Evolutionary conservation across 30 jellyfish, hydroid and myxozoan genomes (phyloP), one percentile per base, ranked within the genome.

Genomic region (Haliclystus octoradiatus): DNA sequence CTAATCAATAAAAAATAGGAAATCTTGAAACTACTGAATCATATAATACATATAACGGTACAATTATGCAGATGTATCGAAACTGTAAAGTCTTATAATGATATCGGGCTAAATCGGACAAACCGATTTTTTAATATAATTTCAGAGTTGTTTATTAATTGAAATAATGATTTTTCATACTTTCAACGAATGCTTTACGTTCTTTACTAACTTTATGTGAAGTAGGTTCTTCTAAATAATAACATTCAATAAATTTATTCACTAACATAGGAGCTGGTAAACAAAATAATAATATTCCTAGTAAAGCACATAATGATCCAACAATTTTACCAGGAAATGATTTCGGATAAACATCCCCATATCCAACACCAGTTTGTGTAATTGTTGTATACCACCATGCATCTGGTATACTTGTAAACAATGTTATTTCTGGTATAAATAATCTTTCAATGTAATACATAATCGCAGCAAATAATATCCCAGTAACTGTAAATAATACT

Each of bases 201-300:
- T 72, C 87, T 0, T 72, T 64, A 62, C 80, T 33, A 28, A 31
- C 78, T 27, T 72, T 66, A 3, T 66, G 74, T 0, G 84, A 31
- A 29, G 69, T 27, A 1, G 72, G 34, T 51, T 73, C 77, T 0
- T 78, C 74, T 19, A 85, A 33, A 65, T 79, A 85, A 74, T 85
- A 85, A 50, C 93, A 73, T 65, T 79, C 93, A 1, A 85, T 76
- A 63, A 85, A 85, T 62, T 77, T 79, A 65, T 85, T 85, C 50
- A 85, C 96, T 63, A 85, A 63, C 29, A 85, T 79, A 9, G 96
- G 96, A 7, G 93, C 66, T 22, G 96, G 96, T 31, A 85, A 62
- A 74, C 96, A 85, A 67, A 85, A 85, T 76, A 85, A 49, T 70
- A 85, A 50, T 51, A 85, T 80, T 1, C 96, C 96, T 32, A 79